phyloP scores from a whole-genome alignment of 2,797 vertebrate genomes.

The Premnoplex brunnescens region DNA sequence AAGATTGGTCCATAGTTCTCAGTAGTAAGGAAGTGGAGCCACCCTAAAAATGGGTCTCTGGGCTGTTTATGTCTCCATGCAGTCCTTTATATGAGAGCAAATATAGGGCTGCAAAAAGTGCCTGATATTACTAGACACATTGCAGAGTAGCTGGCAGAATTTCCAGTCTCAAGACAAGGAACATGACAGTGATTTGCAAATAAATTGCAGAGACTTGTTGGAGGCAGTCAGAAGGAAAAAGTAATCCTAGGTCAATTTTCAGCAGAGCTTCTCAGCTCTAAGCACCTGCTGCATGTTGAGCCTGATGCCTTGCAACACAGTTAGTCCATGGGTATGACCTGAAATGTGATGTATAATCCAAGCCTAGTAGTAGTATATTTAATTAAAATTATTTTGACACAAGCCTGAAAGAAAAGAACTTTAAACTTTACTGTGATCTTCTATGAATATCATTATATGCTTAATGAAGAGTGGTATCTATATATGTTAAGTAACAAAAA shows the following conservation, averaged over 20 bases:
- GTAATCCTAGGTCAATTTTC: not conserved
- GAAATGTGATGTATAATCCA: not conserved
- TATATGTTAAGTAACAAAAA: not conserved
- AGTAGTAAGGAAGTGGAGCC: not conserved
- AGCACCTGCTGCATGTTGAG: not conserved
- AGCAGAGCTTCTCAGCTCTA: not conserved
- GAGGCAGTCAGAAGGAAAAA: not conserved
- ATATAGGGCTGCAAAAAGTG: not conserved
- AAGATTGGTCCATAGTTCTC: not conserved
- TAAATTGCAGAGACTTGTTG: not conserved
- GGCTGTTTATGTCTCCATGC: not conserved
- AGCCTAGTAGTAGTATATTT: not conserved
- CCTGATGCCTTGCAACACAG: not conserved
- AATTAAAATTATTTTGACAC: not conserved
- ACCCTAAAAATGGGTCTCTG: not conserved
- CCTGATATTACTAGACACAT: rapidly evolving
- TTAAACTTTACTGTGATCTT: not conserved
- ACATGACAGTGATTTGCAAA: not conserved
- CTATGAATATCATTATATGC: not conserved
- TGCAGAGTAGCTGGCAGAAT: not conserved
- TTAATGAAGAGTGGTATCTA: not conserved
- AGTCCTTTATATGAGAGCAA: not conserved
- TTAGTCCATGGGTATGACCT: not conserved
- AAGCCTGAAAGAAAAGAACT: not conserved
- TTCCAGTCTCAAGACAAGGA: not conserved